Conservation (phyloP, 2,113 vertebrate species). For the Tragelaphus scriptus region DNA sequence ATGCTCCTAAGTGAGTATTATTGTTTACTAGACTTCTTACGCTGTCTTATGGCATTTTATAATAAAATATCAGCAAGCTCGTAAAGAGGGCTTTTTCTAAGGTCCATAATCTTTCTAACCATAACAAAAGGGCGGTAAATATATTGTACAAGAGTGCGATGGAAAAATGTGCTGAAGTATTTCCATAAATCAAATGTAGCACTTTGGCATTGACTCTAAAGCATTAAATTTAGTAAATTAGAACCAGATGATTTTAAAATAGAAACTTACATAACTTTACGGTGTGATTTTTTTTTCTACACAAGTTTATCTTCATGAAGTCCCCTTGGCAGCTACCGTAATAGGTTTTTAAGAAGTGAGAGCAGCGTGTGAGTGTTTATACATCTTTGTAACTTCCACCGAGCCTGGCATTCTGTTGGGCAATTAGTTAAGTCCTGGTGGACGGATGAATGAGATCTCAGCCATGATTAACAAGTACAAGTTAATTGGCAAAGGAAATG, state of each 20-base stretch:
- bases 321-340: slow-evolving; percentile 73
- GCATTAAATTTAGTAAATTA: slow-evolving; percentile 85
- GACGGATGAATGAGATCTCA: not conserved
- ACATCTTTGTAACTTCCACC: not conserved
- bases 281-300: slow-evolving; percentile 52
- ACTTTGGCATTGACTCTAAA: slow-evolving; percentile 79
- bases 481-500: slow-evolving; percentile 44
- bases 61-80: slow-evolving; percentile 77
- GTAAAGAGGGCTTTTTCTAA: slow-evolving; percentile 66
- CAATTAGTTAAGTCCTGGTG: not conserved
- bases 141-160: slow-evolving; percentile 77
- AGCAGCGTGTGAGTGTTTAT: not conserved
- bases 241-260: slow-evolving; percentile 86
- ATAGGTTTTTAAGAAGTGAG: slow-evolving; percentile 43
- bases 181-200: slow-evolving; percentile 85
- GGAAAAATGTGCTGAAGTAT: slow-evolving; percentile 86
- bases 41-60: slow-evolving; percentile 70
- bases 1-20: slow-evolving; percentile 75
- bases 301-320: slow-evolving; percentile 77
- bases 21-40: slow-evolving; percentile 77
- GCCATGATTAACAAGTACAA: slow-evolving; percentile 50
- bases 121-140: slow-evolving; percentile 78
- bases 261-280: slow-evolving; percentile 84
- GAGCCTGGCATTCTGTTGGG: not conserved
- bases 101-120: slow-evolving; percentile 75